Evolutionary conservation across 1,140 invertebrate species (phyloP).

Genomic region (Tetraneura akinire): DNA sequence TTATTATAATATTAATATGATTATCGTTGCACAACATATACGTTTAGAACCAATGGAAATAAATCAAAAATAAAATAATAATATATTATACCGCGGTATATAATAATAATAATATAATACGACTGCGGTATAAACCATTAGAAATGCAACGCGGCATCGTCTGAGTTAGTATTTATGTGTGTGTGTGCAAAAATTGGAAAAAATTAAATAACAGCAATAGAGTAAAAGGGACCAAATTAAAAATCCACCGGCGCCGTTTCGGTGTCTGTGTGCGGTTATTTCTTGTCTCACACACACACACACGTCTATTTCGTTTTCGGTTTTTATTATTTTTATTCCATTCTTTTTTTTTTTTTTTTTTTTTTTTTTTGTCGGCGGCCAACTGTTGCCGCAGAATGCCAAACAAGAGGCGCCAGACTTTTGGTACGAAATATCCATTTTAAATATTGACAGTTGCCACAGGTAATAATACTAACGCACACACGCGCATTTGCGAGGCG

Average conservation of each 20-base stretch:
- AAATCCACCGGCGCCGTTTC: conserved; percentile 50
- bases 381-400: conserved; percentile 49
- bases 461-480: conserved; percentile 26
- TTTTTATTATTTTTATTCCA: conserved; percentile 24
- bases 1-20: too few species aligned
- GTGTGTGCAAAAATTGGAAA: conserved; percentile 43
- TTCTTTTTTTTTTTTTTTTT: conserved; percentile 35
- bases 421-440: conserved; percentile 51
- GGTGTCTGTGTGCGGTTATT: conserved; percentile 48
- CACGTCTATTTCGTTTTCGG: background rate
- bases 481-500: too few species aligned
- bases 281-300: conserved; percentile 38
- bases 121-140: background rate
- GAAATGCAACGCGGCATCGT: background rate
- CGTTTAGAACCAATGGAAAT: conserved; percentile 40
- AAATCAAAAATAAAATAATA: conserved; percentile 31
- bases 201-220: conserved; percentile 47
- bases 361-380: conserved; percentile 40
- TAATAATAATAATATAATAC: too few species aligned
- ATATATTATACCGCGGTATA: too few species aligned
- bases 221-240: conserved; percentile 49
- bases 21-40: too few species aligned
- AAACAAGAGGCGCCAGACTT: conserved; percentile 51
- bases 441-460: conserved; percentile 51
- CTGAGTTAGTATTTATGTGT: background rate